Percentiles rank a stretch among this genome's conserved stretches.
Evolutionary conservation across 2,113 vertebrate genomes (phyloP).

Genomic region (Oryzias woworae): DNA sequence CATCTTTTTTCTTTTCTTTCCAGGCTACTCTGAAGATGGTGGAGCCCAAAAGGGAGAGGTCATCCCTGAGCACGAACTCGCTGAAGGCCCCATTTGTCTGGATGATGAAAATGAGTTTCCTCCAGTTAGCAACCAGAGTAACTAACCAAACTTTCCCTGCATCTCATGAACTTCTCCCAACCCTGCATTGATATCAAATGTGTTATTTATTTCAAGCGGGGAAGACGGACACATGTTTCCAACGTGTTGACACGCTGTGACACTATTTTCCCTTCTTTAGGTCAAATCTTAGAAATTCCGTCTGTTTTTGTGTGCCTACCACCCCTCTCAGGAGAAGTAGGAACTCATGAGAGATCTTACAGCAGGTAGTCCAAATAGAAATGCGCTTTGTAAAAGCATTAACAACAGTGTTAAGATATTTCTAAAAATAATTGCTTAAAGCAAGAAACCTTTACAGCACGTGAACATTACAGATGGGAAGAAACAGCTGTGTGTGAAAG

Average conservation of each 20-base stretch:
- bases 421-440: conserved; percentile 18
- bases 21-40: conserved; percentile 93
- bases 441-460: conserved; percentile 11
- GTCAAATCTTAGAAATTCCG: conserved; percentile 35
- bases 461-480: not conserved
- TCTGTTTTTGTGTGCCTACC: conserved; percentile 22
- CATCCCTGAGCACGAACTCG: conserved; percentile 93
- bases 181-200: conserved; percentile 32
- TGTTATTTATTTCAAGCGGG: conserved; percentile 17
- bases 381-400: conserved; percentile 1
- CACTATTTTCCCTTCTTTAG: conserved; percentile 22
- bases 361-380: too few relatives aligned
- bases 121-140: conserved; percentile 86
- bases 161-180: not conserved
- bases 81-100: conserved; percentile 87
- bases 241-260: conserved; percentile 21
- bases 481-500: too few relatives aligned
- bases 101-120: conserved; percentile 94
- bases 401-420: conserved; percentile 28
- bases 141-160: conserved; percentile 66
- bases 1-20: conserved; percentile 30
- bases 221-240: conserved; percentile 31
- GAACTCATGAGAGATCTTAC: too few relatives aligned
- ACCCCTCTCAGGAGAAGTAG: conserved; percentile 1
- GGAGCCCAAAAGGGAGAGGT: conserved; percentile 89